Conservation (phyloP, 35 echinoderm and acorn worm genomes). For the Ophiothrix spiculata region DNA sequence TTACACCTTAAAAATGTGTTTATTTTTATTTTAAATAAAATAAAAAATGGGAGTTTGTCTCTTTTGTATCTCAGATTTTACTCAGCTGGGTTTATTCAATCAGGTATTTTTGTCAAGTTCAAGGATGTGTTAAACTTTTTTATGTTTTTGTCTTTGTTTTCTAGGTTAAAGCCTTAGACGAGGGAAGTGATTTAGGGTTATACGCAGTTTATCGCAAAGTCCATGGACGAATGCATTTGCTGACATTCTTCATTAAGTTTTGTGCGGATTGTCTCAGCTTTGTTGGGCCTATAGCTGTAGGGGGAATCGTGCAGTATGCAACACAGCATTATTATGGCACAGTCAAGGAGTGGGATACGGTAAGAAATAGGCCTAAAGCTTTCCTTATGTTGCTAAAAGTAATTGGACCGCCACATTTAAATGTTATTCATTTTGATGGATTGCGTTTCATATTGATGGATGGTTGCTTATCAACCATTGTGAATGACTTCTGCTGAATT, state of each 20-base stretch:
- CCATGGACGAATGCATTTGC: conserved; percentile 2
- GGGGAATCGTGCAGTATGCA: conserved; percentile 42
- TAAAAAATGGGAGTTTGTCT: no score
- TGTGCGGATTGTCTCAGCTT: conserved; percentile 23
- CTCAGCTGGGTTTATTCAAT: no score
- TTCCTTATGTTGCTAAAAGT: background rate
- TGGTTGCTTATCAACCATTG: background rate
- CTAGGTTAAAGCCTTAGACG: background rate
- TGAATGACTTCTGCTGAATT: no score
- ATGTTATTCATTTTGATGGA: background rate
- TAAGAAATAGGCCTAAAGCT: no score
- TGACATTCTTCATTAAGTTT: conserved; percentile 8
- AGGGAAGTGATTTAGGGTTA: background rate
- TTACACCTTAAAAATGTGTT: no score
- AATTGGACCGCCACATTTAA: background rate
- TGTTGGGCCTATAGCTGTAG: conserved; percentile 22
- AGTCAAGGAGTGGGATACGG: background rate
- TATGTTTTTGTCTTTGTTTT: background rate
- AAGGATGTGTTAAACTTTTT: no score
- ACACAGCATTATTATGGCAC: conserved; percentile 39
- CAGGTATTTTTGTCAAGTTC: no score
- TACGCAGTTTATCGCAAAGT: background rate
- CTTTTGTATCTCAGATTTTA: no score
- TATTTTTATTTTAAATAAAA: no score
- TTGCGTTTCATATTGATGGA: background rate